These are phyloP conservation scores for Xenopus borealis DNA, from an alignment of 2,113 vertebrate genomes.

Conservation along the genomic window DNA sequence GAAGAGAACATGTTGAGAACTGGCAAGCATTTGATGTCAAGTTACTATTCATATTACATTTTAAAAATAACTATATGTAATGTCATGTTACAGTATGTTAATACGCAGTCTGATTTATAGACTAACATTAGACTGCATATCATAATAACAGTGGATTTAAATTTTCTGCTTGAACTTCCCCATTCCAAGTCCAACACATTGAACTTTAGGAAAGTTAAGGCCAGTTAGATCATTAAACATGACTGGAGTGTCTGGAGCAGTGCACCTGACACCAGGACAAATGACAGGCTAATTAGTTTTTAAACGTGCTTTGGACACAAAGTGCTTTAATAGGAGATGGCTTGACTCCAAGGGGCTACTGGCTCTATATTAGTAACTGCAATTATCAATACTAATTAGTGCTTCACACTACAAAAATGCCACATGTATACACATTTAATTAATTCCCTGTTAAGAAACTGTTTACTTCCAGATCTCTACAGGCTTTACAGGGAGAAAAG, in stretches of 20 bases:
- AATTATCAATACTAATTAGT: constrained; percentile 47
- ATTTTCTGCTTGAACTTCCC: too few species aligned
- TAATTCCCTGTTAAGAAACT: constrained; percentile 41
- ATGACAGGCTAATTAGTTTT: constrained; percentile 37
- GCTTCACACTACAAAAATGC: constrained; percentile 43
- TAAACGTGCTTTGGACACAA: constrained; percentile 29
- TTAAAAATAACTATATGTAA: too few species aligned
- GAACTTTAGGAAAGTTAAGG: too few species aligned
- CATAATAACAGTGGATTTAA: too few species aligned
- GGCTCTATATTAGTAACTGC: constrained; percentile 41
- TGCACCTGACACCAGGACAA: constrained; percentile 23
- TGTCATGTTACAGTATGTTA: too few species aligned
- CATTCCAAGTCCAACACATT: too few species aligned
- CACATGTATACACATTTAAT: constrained; percentile 45
- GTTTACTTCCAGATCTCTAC: constrained; percentile 29
- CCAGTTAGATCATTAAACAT: too few species aligned
- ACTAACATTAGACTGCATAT: too few species aligned
- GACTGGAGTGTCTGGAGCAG: not conserved
- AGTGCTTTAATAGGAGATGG: constrained; percentile 39
- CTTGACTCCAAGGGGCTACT: constrained; percentile 42
- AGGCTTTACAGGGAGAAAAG: constrained; percentile 12
- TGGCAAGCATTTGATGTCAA: too few species aligned
- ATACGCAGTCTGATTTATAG: too few species aligned
- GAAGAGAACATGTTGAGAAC: too few species aligned
- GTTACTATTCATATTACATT: too few species aligned